phyloP scores from a whole-genome alignment of 2,797 vertebrate species.

The Xenentodon cancila region DNA sequence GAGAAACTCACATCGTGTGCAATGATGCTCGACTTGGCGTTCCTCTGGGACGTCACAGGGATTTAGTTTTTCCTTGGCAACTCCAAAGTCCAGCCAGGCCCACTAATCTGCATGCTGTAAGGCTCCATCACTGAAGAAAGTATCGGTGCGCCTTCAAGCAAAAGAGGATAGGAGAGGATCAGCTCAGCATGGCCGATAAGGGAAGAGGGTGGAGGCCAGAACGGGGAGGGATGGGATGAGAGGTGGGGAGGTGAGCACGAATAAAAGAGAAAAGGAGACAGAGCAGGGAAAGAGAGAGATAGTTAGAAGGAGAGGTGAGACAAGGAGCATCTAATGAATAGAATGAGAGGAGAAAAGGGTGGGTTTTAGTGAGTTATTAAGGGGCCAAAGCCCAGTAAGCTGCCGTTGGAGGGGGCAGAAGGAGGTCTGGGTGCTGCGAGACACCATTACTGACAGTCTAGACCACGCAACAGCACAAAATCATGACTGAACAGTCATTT shows the following conservation, averaged over 20 bases:
- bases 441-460: constrained; percentile 14
- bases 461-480: constrained; percentile 3
- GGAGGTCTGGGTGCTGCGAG: constrained; percentile 14
- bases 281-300: constrained; percentile 15
- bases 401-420: constrained; percentile 16
- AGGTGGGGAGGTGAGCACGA: constrained; percentile 22
- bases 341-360: constrained; percentile 22
- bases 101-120: constrained; percentile 58
- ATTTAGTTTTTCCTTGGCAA: constrained; percentile 60
- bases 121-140: constrained; percentile 45
- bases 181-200: constrained; percentile 26
- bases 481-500: constrained; percentile 4
- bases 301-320: constrained; percentile 32
- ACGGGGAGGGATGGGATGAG: constrained; percentile 23
- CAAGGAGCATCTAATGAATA: constrained; percentile 28
- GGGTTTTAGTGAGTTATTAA: constrained; percentile 29
- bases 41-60: constrained; percentile 45
- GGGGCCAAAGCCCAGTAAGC: constrained; percentile 33
- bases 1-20: constrained; percentile 26
- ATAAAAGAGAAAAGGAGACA: constrained; percentile 35
- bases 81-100: constrained; percentile 22
- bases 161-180: constrained; percentile 30
- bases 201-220: constrained; percentile 5
- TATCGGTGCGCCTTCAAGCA: constrained; percentile 41
- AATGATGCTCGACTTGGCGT: constrained; percentile 37